Conservation (phyloP, 2,888 invertebrate genomes). For the Dichetophora obliterata region DNA sequence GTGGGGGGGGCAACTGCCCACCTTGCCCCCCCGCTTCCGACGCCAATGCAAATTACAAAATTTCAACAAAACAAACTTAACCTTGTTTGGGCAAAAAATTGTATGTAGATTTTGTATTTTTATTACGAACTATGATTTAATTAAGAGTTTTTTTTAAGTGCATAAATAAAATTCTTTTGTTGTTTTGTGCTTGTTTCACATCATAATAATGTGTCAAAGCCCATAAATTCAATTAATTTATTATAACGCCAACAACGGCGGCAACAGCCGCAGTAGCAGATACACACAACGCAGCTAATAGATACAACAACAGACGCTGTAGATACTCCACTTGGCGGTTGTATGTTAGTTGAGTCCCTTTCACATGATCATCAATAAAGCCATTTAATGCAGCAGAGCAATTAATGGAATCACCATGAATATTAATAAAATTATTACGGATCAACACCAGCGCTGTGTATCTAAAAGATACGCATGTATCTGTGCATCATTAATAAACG, state of each 20-base stretch:
- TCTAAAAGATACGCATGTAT: slow-evolving; percentile 51
- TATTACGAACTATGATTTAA: slow-evolving; percentile 18
- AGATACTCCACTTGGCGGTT: not conserved
- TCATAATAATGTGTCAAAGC: slow-evolving; percentile 62
- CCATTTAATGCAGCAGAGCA: slow-evolving; percentile 35
- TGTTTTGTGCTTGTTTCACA: slow-evolving; percentile 46
- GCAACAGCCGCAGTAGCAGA: slow-evolving; percentile 13
- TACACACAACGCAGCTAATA: not conserved
- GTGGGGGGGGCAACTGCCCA: too few species aligned
- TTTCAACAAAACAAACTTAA: not conserved
- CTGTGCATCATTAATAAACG: slow-evolving; percentile 60
- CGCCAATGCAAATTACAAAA: too few species aligned
- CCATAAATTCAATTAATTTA: slow-evolving; percentile 65
- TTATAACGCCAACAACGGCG: slow-evolving; percentile 56
- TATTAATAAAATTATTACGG: slow-evolving; percentile 46
- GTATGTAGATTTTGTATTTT: slow-evolving; percentile 4
- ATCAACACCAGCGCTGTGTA: slow-evolving; percentile 52
- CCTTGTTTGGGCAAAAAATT: not conserved
- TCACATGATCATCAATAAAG: slow-evolving; percentile 22
- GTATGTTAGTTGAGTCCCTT: not conserved
- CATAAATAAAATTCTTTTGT: not conserved
- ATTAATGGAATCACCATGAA: slow-evolving; percentile 51
- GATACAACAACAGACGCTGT: not conserved
- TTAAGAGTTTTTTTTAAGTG: slow-evolving; percentile 18
- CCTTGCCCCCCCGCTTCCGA: too few species aligned